Percentiles rank a stretch among this genome's conserved stretches.
Evolutionary conservation across 1,140 invertebrate genomes (phyloP).

Genomic region (Diachasma alloeum): DNA sequence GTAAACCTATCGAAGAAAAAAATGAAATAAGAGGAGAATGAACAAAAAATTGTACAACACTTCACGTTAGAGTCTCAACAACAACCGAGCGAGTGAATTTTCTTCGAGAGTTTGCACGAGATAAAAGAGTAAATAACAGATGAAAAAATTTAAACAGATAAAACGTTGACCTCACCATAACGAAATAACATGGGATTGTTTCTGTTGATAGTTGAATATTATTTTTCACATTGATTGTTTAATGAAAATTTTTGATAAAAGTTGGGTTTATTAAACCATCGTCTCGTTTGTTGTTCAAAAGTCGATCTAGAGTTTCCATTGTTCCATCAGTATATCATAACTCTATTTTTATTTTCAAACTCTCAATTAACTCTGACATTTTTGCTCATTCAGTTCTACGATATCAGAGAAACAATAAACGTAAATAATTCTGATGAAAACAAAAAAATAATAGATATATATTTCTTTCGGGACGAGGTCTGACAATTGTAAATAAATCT

Average conservation of each 20-base stretch:
- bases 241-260: slow-evolving; percentile 26
- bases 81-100: background rate
- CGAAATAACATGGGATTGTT: slow-evolving; percentile 45
- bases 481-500: slow-evolving; percentile 43
- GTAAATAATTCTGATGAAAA: slow-evolving; percentile 1
- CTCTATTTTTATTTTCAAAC: slow-evolving; percentile 8
- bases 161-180: slow-evolving; percentile 41
- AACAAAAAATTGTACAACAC: background rate
- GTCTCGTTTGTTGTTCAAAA: slow-evolving; percentile 32
- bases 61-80: background rate
- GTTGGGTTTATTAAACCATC: background rate
- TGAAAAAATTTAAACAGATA: background rate
- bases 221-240: slow-evolving; percentile 31
- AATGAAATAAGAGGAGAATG: background rate
- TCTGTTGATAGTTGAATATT: slow-evolving; percentile 42
- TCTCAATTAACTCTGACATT: background rate
- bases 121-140: slow-evolving; percentile 25
- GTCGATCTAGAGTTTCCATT: slow-evolving; percentile 6
- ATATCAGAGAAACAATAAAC: background rate
- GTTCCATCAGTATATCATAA: slow-evolving; percentile 19
- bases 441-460: slow-evolving; percentile 17
- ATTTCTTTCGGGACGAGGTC: slow-evolving; percentile 37
- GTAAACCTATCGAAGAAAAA: slow-evolving; percentile 28
- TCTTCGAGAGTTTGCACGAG: slow-evolving; percentile 26
- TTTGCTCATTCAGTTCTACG: slow-evolving; percentile 3